Evolutionary conservation across 1,140 invertebrate species (phyloP), one percentile per base, ranked within the genome.

Genomic region (Habropoda laboriosa): DNA sequence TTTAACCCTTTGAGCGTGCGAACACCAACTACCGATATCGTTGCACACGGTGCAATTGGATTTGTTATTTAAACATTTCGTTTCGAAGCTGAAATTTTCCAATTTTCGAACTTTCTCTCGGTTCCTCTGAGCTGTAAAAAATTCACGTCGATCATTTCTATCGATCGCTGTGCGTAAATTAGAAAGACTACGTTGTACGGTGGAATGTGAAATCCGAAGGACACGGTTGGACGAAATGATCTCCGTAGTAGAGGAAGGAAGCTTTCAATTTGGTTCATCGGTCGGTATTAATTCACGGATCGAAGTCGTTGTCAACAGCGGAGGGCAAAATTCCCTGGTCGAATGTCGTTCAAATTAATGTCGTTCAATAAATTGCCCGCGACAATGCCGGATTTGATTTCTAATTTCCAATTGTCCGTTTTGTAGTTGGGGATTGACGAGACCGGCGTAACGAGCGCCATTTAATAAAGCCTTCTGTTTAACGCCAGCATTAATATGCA

Each of bases 391-490:
- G 57, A 79, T 82, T 82, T 68, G 45, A 82, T 55, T 42, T 49
- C 75, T 66, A 51, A 79, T 83, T 78, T 78, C 38, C 79, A 81
- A 81, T 82, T 82, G 67, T 67, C 72, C 61, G 40, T 78, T 83
- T 83, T 83, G 63, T 66, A 66, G 53, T 45, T 30, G 77, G 32
- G 57, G 61, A 49, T 38, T 49, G 82, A 70, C 82, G 70, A 18
- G 55, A 53, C 53, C 24, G 13, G 38, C 58, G 64, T 71, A 83
- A 82, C 80, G 74, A 83, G 68, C 18, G 40, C 30, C 74, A 73
- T 79, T 82, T 83, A 76, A 79, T 79, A 64, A 79, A 79, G 67
- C 53, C 27, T 73, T 77, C 81, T 67, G 68, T 73, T 83, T 83
- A 74, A 79, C 72, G 64, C 53, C 76, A 21, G 70, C 55, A 74